Conservation (phyloP, 2,797 vertebrate genomes). For the Apodemus agrarius region DNA sequence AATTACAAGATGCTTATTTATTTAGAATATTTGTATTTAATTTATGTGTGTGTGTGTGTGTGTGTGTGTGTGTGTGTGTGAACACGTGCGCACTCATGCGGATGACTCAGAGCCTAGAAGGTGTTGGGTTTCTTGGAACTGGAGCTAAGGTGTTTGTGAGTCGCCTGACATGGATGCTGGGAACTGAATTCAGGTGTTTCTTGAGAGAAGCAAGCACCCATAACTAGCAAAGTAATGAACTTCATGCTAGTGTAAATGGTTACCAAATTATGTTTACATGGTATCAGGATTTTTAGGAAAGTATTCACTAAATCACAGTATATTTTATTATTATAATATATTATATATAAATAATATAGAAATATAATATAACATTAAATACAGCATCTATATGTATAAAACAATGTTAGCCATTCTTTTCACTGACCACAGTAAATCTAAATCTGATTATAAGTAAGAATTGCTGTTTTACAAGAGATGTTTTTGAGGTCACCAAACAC, state of each 20-base stretch:
- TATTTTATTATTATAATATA: neutral
- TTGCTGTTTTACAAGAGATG: slow-evolving; percentile 7
- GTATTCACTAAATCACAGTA: slow-evolving; percentile 17
- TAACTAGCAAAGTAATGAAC: neutral
- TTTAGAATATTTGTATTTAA: neutral
- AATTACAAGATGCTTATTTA: neutral
- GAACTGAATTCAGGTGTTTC: neutral
- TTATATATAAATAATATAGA: no score
- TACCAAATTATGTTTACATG: slow-evolving; percentile 30
- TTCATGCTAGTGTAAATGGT: neutral
- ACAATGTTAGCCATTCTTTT: slow-evolving; percentile 16
- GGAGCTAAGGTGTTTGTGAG: neutral
- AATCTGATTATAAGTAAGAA: slow-evolving; percentile 36
- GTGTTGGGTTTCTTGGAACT: neutral
- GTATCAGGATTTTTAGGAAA: slow-evolving; percentile 47
- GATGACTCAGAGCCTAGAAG: neutral
- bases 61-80: neutral
- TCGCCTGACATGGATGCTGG: neutral
- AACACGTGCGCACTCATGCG: fast-evolving
- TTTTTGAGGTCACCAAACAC: neutral
- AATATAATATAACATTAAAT: no score
- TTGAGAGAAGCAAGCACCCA: no score
- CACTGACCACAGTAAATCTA: neutral
- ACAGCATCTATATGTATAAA: neutral
- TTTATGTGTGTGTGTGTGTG: neutral